Base-by-base conservation (phyloP, 2,113 vertebrate species). In the Amazona vittata region DNA sequence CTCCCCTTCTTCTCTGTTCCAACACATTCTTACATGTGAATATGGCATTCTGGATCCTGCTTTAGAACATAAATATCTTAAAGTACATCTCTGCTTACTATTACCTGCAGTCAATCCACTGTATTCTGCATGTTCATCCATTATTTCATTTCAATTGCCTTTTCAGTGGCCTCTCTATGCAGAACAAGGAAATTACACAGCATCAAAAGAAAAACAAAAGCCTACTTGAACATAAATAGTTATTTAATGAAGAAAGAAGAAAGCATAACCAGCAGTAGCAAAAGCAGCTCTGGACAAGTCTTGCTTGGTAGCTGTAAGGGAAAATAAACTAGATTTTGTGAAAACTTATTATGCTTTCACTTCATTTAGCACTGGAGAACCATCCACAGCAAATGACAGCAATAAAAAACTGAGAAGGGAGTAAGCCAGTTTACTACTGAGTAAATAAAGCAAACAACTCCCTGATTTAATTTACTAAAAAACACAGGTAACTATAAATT, bases 371-470 rank as follows among this genome's bases (percentile, higher is more conserved):
- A 55, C 74, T 69, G 52, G 67, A 95, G 73, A 92, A 81, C 64
- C 70, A 95, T 85, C 81, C 69, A 75, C 89, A 97, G 84, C 80
- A 95, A 97, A 94, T 94, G 86, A 83, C 43, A 96, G 57, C 74
- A 96, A 77, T 96, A 96, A 87, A 79, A 89, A 93, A 25, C 37
- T 29, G 52, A 75, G n/a, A 82, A 81, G 49, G 60, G 73, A 92
- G 60, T 53, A 76, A 95, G 80, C 41, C 69, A 83, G 43, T 78
- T 95, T 86, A 87, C 63, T 49, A 59, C 4, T 50, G 82, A 96
- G 87, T 94, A 94, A 96, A 95, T 94, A 97, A 91, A 91, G 76
- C 33, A 94, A 94, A 94, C 63, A 90, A 82, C 39, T 90, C 77
- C 76, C 64, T 91, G 71, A 95, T 95, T 96, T 84, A 89, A 96